Evolutionary conservation across 2,888 invertebrate genomes (phyloP).

Genomic region (Polyploca ridens): DNA sequence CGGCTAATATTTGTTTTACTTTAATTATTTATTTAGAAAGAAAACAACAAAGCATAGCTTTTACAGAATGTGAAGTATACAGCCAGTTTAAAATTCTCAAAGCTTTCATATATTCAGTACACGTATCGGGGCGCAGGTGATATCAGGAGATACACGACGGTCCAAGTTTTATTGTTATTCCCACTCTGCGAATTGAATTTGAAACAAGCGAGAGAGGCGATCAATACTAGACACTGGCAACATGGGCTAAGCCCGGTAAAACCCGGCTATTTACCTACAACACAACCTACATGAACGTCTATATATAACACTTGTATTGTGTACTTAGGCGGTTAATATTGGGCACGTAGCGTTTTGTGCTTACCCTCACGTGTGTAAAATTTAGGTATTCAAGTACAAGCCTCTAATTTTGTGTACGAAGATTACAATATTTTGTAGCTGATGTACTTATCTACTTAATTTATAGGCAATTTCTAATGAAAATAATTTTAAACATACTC

Average conservation of each 20-base stretch:
- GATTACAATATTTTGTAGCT: too few species aligned
- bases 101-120: constrained; percentile 56
- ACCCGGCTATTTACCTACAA: constrained; percentile 24
- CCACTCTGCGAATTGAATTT: constrained; percentile 83
- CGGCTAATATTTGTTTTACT: too few species aligned
- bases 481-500: too few species aligned
- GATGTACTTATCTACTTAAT: too few species aligned
- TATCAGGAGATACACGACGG: constrained; percentile 67
- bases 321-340: not conserved
- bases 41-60: not conserved
- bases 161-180: constrained; percentile 79
- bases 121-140: constrained; percentile 76
- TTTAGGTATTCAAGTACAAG: not conserved
- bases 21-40: not conserved
- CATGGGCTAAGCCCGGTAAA: constrained; percentile 3
- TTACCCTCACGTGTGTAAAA: not conserved
- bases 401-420: too few species aligned
- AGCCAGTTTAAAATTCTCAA: constrained; percentile 43
- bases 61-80: not conserved
- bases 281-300: not conserved
- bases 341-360: not conserved
- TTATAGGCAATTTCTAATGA: too few species aligned
- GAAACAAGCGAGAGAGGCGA: constrained; percentile 66
- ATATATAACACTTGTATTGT: not conserved
- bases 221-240: constrained; percentile 55